phyloP scores from a whole-genome alignment of 92 coral and sea anemone genomes.

The Hydrozoanthus gracilis region DNA sequence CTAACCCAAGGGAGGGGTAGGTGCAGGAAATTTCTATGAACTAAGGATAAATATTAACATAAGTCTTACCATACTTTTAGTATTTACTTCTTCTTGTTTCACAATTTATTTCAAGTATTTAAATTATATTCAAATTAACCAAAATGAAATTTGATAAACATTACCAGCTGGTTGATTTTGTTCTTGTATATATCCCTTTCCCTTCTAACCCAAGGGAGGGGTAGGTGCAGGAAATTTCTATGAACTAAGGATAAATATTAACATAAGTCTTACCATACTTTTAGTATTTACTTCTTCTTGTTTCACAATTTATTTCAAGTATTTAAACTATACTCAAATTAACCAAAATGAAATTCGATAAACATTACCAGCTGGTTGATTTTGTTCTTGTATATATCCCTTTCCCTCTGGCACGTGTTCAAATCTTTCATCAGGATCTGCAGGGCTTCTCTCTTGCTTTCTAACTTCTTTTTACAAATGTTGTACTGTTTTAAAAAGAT shows the following conservation, averaged over 20 bases:
- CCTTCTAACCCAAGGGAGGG: slow-evolving; percentile 15
- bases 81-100: no score
- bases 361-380: slow-evolving; percentile 82
- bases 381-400: slow-evolving; percentile 93
- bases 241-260: no score
- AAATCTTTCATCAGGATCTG: slow-evolving; percentile 93
- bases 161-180: slow-evolving; percentile 91
- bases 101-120: no score
- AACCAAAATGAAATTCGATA: background rate
- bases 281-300: no score
- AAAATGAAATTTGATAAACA: background rate
- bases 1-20: no score
- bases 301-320: no score
- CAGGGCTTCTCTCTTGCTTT: slow-evolving; percentile 94
- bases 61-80: no score
- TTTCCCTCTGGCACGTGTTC: slow-evolving; percentile 90
- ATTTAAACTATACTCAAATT: no score
- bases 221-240: no score
- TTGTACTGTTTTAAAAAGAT: slow-evolving; percentile 69
- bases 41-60: no score
- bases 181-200: slow-evolving; percentile 95
- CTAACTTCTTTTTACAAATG: slow-evolving; percentile 90
- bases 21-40: no score
- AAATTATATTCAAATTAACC: background rate
- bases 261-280: no score